phyloP scores from a whole-genome alignment of 30 jellyfish, hydroid and myxozoan species.

The Turritopsis rubra region DNA sequence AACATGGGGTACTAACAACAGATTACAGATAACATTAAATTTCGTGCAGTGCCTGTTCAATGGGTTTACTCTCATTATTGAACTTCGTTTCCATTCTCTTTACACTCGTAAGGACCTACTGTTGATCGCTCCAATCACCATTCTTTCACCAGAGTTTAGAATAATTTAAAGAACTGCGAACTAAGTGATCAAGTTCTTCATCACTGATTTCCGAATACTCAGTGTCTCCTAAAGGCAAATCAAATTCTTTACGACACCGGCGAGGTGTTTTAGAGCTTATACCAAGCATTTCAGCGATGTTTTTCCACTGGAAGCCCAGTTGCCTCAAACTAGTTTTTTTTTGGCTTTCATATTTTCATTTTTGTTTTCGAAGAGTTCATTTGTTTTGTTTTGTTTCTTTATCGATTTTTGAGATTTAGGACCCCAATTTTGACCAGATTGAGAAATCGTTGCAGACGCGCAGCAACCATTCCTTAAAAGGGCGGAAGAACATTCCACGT shows the following conservation, averaged over 20 bases:
- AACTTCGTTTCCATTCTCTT: not conserved
- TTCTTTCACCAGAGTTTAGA: not conserved
- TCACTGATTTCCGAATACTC: too few species aligned
- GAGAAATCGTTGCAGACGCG: too few species aligned
- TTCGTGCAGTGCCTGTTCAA: not conserved
- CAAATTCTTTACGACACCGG: not conserved
- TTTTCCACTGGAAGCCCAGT: not conserved
- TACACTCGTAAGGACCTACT: not conserved
- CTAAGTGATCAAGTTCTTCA: not conserved
- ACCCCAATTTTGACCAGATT: too few species aligned
- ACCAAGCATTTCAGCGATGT: not conserved
- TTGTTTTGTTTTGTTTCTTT: too few species aligned
- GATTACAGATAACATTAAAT: too few species aligned
- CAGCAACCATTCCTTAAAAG: too few species aligned
- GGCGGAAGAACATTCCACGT: too few species aligned
- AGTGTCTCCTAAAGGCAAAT: not conserved
- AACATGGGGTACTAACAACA: too few species aligned
- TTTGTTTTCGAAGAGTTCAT: too few species aligned
- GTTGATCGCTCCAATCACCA: not conserved
- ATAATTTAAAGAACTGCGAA: not conserved
- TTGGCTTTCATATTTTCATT: too few species aligned
- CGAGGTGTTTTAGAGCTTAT: not conserved
- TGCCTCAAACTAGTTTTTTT: not conserved
- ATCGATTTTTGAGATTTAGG: too few species aligned
- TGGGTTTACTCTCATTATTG: not conserved